Percentiles rank a stretch among this genome's conserved stretches.
phyloP scores from a whole-genome alignment of 2,797 vertebrate species.

The Pseudocheirus occidentalis region DNA sequence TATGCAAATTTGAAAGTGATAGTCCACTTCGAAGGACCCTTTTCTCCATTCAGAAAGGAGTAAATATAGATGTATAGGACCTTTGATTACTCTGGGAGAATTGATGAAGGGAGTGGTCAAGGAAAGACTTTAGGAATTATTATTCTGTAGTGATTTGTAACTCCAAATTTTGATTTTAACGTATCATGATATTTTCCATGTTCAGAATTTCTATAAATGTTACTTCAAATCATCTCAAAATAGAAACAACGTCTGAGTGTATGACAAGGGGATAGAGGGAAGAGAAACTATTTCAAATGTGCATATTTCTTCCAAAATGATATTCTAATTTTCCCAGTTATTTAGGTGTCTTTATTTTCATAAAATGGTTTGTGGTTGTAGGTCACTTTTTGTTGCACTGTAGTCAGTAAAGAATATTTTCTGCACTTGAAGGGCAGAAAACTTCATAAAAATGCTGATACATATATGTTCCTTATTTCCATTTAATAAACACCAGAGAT shows the following conservation, averaged over 20 bases:
- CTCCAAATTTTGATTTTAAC: background rate
- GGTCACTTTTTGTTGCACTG: background rate
- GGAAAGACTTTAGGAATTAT: background rate
- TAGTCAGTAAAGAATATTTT: background rate
- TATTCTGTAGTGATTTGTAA: background rate
- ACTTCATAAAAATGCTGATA: too few relatives aligned
- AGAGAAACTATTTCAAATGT: background rate
- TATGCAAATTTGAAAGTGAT: background rate
- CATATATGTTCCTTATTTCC: background rate
- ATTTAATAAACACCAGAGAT: background rate
- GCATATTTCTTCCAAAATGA: too few relatives aligned
- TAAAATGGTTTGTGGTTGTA: background rate
- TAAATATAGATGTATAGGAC: background rate
- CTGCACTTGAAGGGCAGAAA: background rate
- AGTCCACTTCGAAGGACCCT: background rate
- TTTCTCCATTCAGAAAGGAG: background rate
- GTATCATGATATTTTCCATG: background rate
- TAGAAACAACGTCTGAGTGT: background rate
- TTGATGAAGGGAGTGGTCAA: background rate
- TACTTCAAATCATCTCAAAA: background rate
- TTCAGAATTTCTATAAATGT: background rate
- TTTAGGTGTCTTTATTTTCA: background rate
- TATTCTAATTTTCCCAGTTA: background rate
- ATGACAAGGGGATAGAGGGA: background rate
- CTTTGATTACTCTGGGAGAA: background rate